phyloP scores from a whole-genome alignment of 2,113 vertebrate species.

The Cynocephalus volans region DNA sequence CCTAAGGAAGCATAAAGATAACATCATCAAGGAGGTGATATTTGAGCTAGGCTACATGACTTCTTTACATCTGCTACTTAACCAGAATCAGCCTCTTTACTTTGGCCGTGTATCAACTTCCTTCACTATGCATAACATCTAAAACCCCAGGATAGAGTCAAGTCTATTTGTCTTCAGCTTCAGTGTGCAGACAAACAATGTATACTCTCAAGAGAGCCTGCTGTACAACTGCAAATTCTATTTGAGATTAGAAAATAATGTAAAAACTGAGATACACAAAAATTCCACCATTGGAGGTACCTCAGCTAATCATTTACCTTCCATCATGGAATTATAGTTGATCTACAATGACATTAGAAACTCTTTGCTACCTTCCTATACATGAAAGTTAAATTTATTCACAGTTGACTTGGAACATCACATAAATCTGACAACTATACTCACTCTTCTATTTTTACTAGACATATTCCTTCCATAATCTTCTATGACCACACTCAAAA shows the following conservation, averaged over 20 bases:
- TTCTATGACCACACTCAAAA: conserved; percentile 60
- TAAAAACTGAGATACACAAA: background rate
- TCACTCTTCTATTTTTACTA: conserved; percentile 68
- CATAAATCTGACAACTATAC: conserved; percentile 58
- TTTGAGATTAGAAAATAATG: conserved; percentile 5
- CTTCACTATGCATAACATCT: background rate
- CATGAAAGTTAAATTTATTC: conserved; percentile 72
- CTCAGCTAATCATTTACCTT: background rate
- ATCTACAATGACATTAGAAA: conserved; percentile 40
- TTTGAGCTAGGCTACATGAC: background rate
- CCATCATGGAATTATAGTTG: background rate
- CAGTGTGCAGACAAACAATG: background rate
- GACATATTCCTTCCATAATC: conserved; percentile 69
- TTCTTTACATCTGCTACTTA: background rate
- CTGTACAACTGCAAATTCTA: background rate
- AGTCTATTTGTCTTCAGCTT: background rate
- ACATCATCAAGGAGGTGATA: background rate
- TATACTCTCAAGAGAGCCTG: background rate
- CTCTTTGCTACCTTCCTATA: conserved; percentile 48
- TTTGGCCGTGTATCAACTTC: background rate
- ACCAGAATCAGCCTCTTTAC: background rate
- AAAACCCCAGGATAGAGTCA: background rate
- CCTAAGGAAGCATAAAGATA: background rate
- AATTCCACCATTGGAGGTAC: background rate
- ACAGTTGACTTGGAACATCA: conserved; percentile 67